Base-by-base conservation (phyloP, 2,888 invertebrate genomes). In the Lissocephala sabroskyi region DNA sequence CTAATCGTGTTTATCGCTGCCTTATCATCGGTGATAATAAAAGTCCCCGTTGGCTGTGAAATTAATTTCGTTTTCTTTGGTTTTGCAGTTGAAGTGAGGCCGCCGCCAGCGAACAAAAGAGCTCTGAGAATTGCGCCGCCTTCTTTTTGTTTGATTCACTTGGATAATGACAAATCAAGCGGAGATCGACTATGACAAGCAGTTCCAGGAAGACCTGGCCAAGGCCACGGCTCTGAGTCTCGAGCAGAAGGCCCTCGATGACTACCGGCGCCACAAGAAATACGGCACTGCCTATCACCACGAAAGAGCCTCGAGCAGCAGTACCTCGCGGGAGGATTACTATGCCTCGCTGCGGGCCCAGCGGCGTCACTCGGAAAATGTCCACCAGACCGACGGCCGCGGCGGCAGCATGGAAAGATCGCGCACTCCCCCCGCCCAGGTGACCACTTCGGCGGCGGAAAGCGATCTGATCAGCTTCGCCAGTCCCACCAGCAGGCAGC, bases 211-310 rank as follows among this genome's bases (percentile, higher is more conserved):
- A 58, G 95, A 96, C 81, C 86, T 95, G 82, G 95, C 95, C 84
- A 90, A 92, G 83, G 95, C 95, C 1, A 93, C 93, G 81, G 94
- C 95, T 43, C 86, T 95, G 40, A 95, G 95, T 85, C 86, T 95
- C 79, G 95, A 95, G 86, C 93, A 92, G 77, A 87, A 94, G 63
- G 94, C 94, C 32, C 86, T 94, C 62, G 94, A 95, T 79, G 91
- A 93, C 80, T 94, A 92, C 83, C 88, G 89, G 65, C 88, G 92
- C 58, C 89, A 75, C 49, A 66, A 81, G 50, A 79, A 82, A 54
- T 76, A 79, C 57, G 66, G 89, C 85, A 54, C 86, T 85, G 23
- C 87, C 87, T 63, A 51, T 37, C 56, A 52, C 16, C 52, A 46
- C 49, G 58, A 56, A 37, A 54, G 52, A 14, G 23, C 52, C 9